phyloP scores from a whole-genome alignment of 2,888 invertebrate genomes.

The Drosophila infuscata region DNA sequence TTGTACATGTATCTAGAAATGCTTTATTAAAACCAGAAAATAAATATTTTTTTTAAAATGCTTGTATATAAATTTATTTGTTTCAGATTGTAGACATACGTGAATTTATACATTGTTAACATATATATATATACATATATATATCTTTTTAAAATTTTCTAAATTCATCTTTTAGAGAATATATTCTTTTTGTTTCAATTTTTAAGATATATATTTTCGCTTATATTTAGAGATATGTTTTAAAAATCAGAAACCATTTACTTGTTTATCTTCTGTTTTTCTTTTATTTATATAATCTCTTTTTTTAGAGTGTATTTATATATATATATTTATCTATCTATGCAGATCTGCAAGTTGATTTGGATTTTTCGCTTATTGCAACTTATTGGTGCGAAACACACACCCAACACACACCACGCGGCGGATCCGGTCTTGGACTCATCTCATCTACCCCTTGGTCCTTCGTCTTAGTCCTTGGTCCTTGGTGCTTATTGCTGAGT shows the following conservation, averaged over 20 bases:
- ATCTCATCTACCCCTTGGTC: constrained; percentile 14
- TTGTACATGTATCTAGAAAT: neutral
- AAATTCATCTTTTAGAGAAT: too few species aligned
- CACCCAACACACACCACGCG: constrained; percentile 25
- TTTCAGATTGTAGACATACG: neutral
- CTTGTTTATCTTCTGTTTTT: neutral
- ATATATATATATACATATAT: too few species aligned
- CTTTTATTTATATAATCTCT: neutral
- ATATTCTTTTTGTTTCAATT: too few species aligned
- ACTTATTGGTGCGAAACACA: constrained; percentile 43
- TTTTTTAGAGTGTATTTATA: neutral
- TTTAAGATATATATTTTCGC: too few species aligned
- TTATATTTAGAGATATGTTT: too few species aligned
- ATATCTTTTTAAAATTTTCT: too few species aligned
- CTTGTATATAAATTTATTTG: neutral
- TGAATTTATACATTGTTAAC: too few species aligned
- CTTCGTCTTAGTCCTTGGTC: neutral
- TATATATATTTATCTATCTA: neutral
- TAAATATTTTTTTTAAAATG: neutral
- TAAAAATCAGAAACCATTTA: too few species aligned
- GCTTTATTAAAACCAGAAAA: neutral
- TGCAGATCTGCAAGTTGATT: constrained; percentile 21
- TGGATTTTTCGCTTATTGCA: constrained; percentile 35
- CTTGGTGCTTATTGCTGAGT: neutral
- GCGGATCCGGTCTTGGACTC: constrained; percentile 17